phyloP scores from a whole-genome alignment of 2,113 vertebrate genomes.

The Podiceps cristatus region DNA sequence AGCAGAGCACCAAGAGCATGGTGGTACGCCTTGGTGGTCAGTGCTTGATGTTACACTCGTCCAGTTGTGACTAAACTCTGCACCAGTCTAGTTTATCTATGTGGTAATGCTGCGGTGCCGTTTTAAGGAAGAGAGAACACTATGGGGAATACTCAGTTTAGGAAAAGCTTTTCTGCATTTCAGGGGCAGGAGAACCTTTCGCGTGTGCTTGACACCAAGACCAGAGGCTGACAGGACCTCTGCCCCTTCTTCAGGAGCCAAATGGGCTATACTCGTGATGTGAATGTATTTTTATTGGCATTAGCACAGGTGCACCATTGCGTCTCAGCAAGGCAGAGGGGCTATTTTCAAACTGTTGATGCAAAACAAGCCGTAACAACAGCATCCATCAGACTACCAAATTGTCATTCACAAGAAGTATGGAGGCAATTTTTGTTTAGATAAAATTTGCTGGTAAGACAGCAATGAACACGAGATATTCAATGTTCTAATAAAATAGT shows the following conservation, averaged over 20 bases:
- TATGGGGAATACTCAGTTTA: neutral
- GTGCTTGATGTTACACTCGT: neutral
- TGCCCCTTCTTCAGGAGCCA: neutral
- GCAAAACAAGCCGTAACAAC: conserved; percentile 32
- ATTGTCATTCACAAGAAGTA: conserved; percentile 64
- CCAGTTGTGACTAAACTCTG: neutral
- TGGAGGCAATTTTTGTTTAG: conserved; percentile 61
- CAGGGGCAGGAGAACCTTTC: neutral
- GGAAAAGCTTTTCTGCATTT: neutral
- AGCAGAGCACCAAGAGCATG: neutral
- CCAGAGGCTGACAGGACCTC: neutral
- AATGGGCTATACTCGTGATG: neutral
- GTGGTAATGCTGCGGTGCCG: rapidly evolving
- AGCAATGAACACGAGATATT: conserved; percentile 71
- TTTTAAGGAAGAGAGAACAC: neutral
- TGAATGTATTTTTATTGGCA: neutral
- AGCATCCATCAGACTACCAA: conserved; percentile 32
- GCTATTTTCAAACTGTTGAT: conserved; percentile 48
- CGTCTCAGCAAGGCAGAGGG: neutral
- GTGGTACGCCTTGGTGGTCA: neutral
- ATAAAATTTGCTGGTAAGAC: conserved; percentile 68
- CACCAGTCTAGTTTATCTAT: neutral
- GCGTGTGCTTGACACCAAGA: neutral
- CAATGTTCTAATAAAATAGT: conserved; percentile 82
- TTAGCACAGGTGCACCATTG: neutral